Evolutionary conservation across 2,888 invertebrate species (phyloP), one percentile per base, ranked within the genome.

Genomic region (Cynaeus angustus): DNA sequence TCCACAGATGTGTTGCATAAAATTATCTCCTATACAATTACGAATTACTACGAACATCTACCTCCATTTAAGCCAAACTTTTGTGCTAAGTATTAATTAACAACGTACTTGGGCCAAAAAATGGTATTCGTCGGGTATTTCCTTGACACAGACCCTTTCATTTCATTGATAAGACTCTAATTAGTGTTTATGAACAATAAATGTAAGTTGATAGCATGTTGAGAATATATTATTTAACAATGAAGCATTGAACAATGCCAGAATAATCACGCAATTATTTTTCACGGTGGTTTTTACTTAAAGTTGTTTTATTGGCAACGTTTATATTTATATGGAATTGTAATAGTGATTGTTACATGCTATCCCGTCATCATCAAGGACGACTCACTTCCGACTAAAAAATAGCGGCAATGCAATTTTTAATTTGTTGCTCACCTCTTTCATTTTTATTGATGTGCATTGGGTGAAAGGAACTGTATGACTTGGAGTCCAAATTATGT

Each of bases 401-500:
- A n/a, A n/a, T n/a, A n/a, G n/a, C n/a, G n/a, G n/a, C n/a, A n/a
- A n/a, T n/a, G n/a, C n/a, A n/a, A n/a, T n/a, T n/a, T n/a, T n/a
- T n/a, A n/a, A 26, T 50, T 16, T 37, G 38, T 56, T 12, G 38
- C 61, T 84, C 82, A 88, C 89, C 81, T 83, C 77, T 21, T 83
- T 81, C 30, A 84, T 80, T 45, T 83, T 78, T 13, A 85, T 78
- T 8, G 83, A 84, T 9, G 83, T 81, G 76, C 91, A 91, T 76
- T 89, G 89, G 66, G 81, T 79, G 76, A 89, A 88, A 0, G 90
- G 89, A 38, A 89, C 82, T 0, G 87, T 84, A 68, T 88, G 88
- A 74, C 87, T 88, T 13, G 88, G 78, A 1, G 88, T 85, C 86
- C 89, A 89, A 7, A 90, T 83, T 64, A 90, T 85, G 78, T 88